Base-by-base conservation (phyloP, 1,140 invertebrate species). In the Caenorhabditis tropicalis region DNA sequence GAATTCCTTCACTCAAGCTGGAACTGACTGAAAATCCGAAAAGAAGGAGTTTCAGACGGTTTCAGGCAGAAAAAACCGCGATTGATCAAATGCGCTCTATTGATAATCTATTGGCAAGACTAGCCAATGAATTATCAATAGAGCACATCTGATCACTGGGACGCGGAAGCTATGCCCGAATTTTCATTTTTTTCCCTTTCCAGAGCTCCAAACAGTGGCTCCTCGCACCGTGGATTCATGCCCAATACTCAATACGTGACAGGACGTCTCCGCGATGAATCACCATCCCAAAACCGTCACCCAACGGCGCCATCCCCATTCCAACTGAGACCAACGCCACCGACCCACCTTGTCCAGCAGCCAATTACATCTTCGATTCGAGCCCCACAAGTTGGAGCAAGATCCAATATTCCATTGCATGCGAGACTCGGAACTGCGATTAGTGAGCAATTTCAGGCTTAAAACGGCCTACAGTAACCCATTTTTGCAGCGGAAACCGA, bases 401-500 rank as follows among this genome's bases (percentile, higher is more conserved):
- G 15, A 12, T 43, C 36, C n/a, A 74, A 74, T 24, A 74, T 36
- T n/a, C 65, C 65, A 15, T 3, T 74, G 3, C 65, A 74, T 15
- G n/a, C 65, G 36, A 74, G 65, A 74, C 21, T 39, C n/a, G 65
- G 65, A 21, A 74, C 21, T 43, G 65, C 65, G 9, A 74, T 43
- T 21, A 74, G 65, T 74, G 15, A 39, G 65, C 16, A 16, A 51
- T 33, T 19, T 43, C 24, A 10, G 27, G 2, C 1, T 7, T 0
- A 0, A 15, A 65, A 27, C 7, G 31, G 6, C 6, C 4, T 65
- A 0, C 12, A 58, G 21, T 15, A 33, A 2, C 1, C n/a, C n/a
- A 19, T 16, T n/a, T 74, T 74, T 74, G 10, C 65, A 74, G 65
- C 65, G 3, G 65, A 74, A 43, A 74, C 65, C 10, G 65, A 74